phyloP scores from a whole-genome alignment of 2,888 invertebrate genomes.

The Tenthredo notha region DNA sequence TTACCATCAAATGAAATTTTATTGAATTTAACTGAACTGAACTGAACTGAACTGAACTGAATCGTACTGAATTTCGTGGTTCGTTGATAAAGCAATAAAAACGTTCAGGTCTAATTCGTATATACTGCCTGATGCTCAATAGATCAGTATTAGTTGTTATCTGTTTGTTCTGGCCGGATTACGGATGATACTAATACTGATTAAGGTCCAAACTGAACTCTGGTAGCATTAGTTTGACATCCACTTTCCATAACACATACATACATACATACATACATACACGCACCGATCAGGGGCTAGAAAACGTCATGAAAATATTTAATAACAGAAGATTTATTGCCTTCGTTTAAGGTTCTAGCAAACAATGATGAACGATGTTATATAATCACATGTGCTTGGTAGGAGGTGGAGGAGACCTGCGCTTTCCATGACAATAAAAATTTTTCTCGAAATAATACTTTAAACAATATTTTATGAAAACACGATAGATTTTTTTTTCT shows the following conservation, averaged over 20 bases:
- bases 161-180: constrained; percentile 14
- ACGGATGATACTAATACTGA: constrained; percentile 40
- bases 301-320: constrained; percentile 23
- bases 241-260: background rate
- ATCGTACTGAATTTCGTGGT: constrained; percentile 19
- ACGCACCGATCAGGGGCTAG: background rate
- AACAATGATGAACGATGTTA: background rate
- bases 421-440: background rate
- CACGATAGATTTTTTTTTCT: background rate
- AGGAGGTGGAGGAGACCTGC: background rate
- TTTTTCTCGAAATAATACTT: background rate
- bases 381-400: background rate
- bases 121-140: constrained; percentile 30
- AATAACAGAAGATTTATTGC: constrained; percentile 38
- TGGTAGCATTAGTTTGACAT: constrained; percentile 2
- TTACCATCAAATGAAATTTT: background rate
- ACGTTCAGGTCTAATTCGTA: constrained; percentile 34
- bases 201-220: constrained; percentile 32
- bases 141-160: constrained; percentile 47
- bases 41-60: background rate
- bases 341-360: background rate
- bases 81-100: constrained; percentile 37
- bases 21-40: no score
- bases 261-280: background rate
- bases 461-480: background rate